A percentile compares a stretch with the other conserved stretches of the same genome.
Conservation (phyloP, 2,113 vertebrate species). For the Ageneiosus marmoratus region DNA sequence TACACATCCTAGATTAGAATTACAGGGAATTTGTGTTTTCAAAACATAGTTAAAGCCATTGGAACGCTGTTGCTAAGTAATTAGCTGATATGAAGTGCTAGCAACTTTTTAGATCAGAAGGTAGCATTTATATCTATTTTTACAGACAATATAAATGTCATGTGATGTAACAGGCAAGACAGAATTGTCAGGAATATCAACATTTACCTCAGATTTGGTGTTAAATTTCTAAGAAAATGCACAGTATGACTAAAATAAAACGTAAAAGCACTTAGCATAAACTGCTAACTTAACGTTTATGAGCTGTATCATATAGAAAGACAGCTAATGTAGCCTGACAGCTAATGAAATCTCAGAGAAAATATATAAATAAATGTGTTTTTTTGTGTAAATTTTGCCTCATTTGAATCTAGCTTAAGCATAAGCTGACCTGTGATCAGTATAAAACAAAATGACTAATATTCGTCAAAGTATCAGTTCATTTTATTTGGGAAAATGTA, state of each 20-base stretch:
- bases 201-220: not conserved
- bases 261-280: not conserved
- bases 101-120: not conserved
- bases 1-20: no score
- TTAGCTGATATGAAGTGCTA: not conserved
- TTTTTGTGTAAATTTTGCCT: not conserved
- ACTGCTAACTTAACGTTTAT: not conserved
- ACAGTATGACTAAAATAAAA: not conserved
- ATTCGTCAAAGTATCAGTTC: not conserved
- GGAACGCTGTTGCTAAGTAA: no score
- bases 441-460: not conserved
- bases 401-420: not conserved
- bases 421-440: no score
- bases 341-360: not conserved
- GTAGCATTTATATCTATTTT: not conserved
- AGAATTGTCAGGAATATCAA: not conserved
- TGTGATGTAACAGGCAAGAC: not conserved
- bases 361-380: not conserved
- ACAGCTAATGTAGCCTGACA: no score
- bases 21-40: no score
- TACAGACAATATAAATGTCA: not conserved
- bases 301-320: not conserved
- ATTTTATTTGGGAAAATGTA: not conserved
- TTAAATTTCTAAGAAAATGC: not conserved
- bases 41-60: no score